Evolutionary conservation across 2,797 vertebrate genomes (phyloP), one percentile per base, ranked within the genome.

Genomic region (Parauchenoglanis punctatus): DNA sequence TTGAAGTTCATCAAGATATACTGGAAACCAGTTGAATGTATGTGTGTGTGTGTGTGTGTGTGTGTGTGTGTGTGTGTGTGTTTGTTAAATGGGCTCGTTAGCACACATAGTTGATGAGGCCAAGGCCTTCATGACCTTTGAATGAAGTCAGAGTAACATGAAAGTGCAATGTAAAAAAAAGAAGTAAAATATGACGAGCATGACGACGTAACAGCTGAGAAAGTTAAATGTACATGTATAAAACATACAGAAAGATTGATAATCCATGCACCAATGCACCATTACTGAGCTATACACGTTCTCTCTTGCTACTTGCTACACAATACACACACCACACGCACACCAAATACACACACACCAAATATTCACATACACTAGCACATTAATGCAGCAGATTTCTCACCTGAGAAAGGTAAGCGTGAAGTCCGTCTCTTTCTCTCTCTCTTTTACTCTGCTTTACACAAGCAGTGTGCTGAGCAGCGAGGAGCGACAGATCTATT

Each of bases 341-440:
- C 54, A 20, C 15, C 31, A 40, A 40, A 40, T 40, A 40, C 40
- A 77, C 46, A 28, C 52, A 4, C 17, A 78, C 28, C 40, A 40
- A 40, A 40, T 40, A 20, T 0, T 44, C n/a, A 87, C 8, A 83
- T 5, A n/a, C 31, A 59, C 11, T 46, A 7, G n/a, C 52, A 52
- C 1, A 52, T 56, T 67, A 58, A 52, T 40, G 23, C 31, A 61
- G 12, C 28, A 13, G 28, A 58, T 58, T 72, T 76, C 84, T 52
- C 84, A 88, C 85, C 88, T 85, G 83, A 54, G 67, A 83, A 88
- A 86, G 63, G 56, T 61, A 46, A 58, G 46, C 1, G 35, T 77
- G 23, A 85, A 23, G 83, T 77, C n/a, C 2, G 56, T 83, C 13
- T 76, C 5, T 7, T 25, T 73, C 8, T 85, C 31, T 54, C 28